Evolutionary conservation across 2,797 vertebrate species (phyloP), one percentile per base, ranked within the genome.

Genomic region (Phataginus tricuspis): DNA sequence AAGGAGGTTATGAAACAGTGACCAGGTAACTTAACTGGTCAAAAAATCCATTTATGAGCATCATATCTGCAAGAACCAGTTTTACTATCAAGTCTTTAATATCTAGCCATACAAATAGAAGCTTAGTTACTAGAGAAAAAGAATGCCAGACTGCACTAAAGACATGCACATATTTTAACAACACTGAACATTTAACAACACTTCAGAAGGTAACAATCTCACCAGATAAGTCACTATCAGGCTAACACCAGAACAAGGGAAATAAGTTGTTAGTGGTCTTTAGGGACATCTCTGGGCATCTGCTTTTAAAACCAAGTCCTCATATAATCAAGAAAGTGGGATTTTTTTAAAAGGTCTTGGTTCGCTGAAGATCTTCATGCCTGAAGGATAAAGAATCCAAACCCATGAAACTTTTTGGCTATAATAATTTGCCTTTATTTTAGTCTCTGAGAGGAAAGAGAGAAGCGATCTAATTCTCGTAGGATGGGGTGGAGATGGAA

Each of bases 1-100:
- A 68, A 82, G 49, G 45, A 75, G 51, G 5, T 39, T 71, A 66
- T n/a, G 57, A 85, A 72, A 23, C 37, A 75, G 63, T 71, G n/a
- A 66, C 19, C 37, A 61, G 45, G 13, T 45, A 59, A 71, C 10
- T 27, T 55, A 11, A 8, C 2, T 34, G 53, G 23, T 77, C 80
- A 42, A 42, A 92, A 42, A 21, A 68, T 45, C 42, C 68, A 53
- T 45, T 66, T 59, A 57, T 25, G n/a, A 88, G n/a, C 18, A 2
- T 61, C 29, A 13, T 14, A 72, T 74, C 25, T 37, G 37, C 25
- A 85, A 39, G 18, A 86, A 61, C 15, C 49, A 79, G 37, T 79
- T 95, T 94, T 69, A 86, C 90, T 37, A 82, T 68, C 18, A 13
- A 82, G 7, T 51, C 90, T 93, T 91, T 91, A 77, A 89, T 92